A percentile compares a stretch with the other conserved stretches of the same genome.
Evolutionary conservation across 2,888 invertebrate species (phyloP).

Genomic region (Orthosia gothica): DNA sequence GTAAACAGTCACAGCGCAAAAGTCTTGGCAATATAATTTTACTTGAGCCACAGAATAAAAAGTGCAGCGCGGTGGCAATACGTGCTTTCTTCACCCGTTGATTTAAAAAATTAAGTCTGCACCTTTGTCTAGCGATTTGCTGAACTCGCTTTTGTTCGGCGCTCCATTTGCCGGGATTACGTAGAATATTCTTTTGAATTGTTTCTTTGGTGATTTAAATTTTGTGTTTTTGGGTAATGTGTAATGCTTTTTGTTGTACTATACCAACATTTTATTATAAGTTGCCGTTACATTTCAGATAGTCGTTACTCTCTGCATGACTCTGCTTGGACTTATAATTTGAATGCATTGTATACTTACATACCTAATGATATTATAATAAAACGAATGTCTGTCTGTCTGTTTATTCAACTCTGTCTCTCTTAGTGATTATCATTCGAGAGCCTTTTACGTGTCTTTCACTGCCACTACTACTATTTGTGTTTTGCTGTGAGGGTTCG

Average conservation of each 20-base stretch:
- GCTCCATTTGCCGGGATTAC: constrained; percentile 44
- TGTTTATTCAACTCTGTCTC: too few species aligned
- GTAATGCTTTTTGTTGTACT: background rate
- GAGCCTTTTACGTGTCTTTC: too few species aligned
- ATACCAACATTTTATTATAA: too few species aligned
- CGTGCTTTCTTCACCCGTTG: constrained; percentile 60
- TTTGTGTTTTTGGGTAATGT: background rate
- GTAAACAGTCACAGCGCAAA: constrained; percentile 47
- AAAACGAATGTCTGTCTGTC: too few species aligned
- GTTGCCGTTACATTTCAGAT: too few species aligned
- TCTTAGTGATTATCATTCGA: too few species aligned
- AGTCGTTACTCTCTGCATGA: too few species aligned
- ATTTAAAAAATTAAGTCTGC: constrained; percentile 67
- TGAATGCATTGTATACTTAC: too few species aligned
- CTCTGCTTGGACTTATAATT: too few species aligned
- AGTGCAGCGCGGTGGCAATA: constrained; percentile 55
- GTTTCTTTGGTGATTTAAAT: constrained; percentile 11
- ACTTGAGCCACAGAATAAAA: constrained; percentile 54
- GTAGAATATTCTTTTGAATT: constrained; percentile 39
- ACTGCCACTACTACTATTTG: too few species aligned
- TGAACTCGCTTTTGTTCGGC: constrained; percentile 52
- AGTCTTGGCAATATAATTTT: constrained; percentile 60
- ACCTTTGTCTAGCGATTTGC: constrained; percentile 61
- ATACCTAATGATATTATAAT: too few species aligned
- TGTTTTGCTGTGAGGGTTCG: too few species aligned